Base-by-base conservation (phyloP, 1,140 invertebrate genomes). In the Araneus ventricosus region DNA sequence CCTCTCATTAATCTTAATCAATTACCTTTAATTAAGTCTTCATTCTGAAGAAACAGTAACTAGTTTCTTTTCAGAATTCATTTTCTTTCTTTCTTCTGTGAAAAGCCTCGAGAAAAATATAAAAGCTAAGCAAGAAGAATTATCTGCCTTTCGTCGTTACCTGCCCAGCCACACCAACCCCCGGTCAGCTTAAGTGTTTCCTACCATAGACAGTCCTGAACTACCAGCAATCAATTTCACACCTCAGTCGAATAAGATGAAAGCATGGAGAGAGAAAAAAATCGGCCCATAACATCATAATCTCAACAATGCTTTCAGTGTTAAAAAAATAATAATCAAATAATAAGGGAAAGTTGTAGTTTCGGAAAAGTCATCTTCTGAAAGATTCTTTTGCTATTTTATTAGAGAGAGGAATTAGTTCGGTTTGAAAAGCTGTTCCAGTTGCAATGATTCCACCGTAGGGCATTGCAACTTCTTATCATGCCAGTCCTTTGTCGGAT, bases 181-280 rank as follows among this genome's bases (percentile, higher is more conserved):
- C 41, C 41, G 24, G 14, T 27, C 70, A 79, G 2, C 24, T 30
- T 20, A 80, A 80, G 39, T 39, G 75, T 27, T 67, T 41, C 75
- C 34, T 4, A 30, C 75, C 17, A 34, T 34, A 39, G n/a, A 17
- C 37, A 37, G 37, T 20, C 88, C 45, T 30, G 27, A 89, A 59
- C 67, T 39, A 34, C 67, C 79, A 27, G 89, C 89, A 90, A 90
- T 90, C 89, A 82, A 90, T 90, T 90, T 90, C 89, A 90, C 89
- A 90, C 89, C 79, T 90, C 70, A n/a, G 27, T 41, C n/a, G 22
- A 79, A 90, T 75, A 39, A 57, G 70, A 59, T 84, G 27, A 45
- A 57, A 59, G 63, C 24, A 79, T 14, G 45, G 57, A n/a, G 67
- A 24, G 34, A 41, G 63, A 57, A 89, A 86, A 45, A 89, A 63